These are phyloP conservation scores for Girardinichthys multiradiatus DNA, from an alignment of 2,113 vertebrate genomes.

Conservation along the genomic window DNA sequence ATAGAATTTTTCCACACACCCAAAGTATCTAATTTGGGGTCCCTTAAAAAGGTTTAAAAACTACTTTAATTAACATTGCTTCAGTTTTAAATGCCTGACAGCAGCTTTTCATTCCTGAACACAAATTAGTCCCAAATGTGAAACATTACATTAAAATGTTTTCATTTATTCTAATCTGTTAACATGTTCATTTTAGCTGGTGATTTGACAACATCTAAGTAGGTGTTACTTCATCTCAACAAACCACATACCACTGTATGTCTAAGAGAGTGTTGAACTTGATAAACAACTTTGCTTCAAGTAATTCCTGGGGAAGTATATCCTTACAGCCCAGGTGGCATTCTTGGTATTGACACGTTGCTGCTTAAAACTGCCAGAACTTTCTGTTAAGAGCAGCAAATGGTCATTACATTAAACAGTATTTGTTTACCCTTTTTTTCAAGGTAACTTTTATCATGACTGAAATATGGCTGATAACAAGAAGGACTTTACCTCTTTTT, in stretches of 20 bases:
- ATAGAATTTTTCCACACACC: constrained; percentile 23
- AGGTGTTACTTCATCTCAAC: neutral
- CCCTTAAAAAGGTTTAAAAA: too few relatives aligned
- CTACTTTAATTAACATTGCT: too few relatives aligned
- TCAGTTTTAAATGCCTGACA: neutral
- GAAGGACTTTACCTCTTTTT: constrained; percentile 23
- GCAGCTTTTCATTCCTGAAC: neutral
- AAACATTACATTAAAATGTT: neutral
- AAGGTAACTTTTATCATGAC: constrained; percentile 7
- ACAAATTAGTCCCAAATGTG: neutral
- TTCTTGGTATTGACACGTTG: constrained; percentile 36
- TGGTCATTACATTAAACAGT: neutral
- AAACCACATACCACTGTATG: neutral
- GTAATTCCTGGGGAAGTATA: neutral
- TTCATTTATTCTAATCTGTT: neutral
- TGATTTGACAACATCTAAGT: neutral
- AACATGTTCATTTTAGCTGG: neutral
- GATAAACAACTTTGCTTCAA: constrained; percentile 52
- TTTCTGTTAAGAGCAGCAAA: neutral
- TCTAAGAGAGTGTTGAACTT: constrained; percentile 21
- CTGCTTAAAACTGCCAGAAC: constrained; percentile 4
- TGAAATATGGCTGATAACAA: constrained; percentile 20
- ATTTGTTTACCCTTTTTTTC: neutral
- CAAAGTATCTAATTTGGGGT: constrained; percentile 12
- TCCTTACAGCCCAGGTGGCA: constrained; percentile 55